Evolutionary conservation across 2,113 vertebrate species (phyloP), one percentile per base, ranked within the genome.

Genomic region (Anarhynchus alexandrinus): DNA sequence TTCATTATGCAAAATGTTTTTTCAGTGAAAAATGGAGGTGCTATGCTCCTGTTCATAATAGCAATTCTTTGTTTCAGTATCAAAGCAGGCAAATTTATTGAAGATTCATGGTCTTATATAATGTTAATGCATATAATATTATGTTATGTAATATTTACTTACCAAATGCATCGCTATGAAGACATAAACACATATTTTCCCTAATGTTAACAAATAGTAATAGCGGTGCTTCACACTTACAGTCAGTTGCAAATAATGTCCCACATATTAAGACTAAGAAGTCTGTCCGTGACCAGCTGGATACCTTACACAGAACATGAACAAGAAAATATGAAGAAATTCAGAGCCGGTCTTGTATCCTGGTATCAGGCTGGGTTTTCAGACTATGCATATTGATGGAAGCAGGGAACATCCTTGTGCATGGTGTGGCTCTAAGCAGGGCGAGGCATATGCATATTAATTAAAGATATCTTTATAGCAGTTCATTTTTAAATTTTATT

Each of bases 1-100:
- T 54, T 91, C 40, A 87, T 94, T 79, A 94, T 77, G 83, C 61
- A 92, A 84, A 92, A 84, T 76, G 10, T 30, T 96, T 72, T 91
- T 79, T 61, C 71, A 38, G 82, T 74, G 90, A 96, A 90, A 95
- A 94, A 95, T 59, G 32, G 57, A 69, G 49, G 65, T 87, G 38
- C 34, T 93, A 61, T 45, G 32, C 18, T 49, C 66, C 45, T 87
- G 83, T 61, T 95, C 40, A 27, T 77, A 89, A 67, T 9, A 88
- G 17, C 27, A 76, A 30, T 87, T 84, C 43, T 89, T 95, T 94
- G 80, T 86, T 96, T 89, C 81, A 52, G 15, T 49, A 79, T 66
- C 40, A 84, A 91, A 79, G 27, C 40, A 87, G 62, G 32, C 36
- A 91, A 90, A 87, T 76, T 79, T 82, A 62, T 91, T 65, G 72